phyloP scores from a whole-genome alignment of 1,140 invertebrate genomes.

The Leguminivora glycinivorella region DNA sequence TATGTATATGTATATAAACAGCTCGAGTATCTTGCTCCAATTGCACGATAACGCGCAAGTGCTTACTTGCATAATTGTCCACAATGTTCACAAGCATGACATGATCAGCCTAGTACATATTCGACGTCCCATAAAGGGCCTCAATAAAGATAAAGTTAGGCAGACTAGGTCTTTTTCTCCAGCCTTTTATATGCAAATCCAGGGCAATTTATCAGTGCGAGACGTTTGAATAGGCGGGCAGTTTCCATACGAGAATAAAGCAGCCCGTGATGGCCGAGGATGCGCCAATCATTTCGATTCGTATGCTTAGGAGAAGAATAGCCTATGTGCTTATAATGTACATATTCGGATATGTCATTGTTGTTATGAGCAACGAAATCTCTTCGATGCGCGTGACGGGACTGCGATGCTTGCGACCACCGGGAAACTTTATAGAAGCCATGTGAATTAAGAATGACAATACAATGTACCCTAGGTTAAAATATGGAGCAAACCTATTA shows the following conservation, averaged over 20 bases:
- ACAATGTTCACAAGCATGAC: background rate
- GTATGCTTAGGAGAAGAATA: background rate
- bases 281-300: conserved; percentile 37
- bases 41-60: too few species aligned
- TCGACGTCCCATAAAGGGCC: conserved; percentile 38
- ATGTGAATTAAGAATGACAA: background rate
- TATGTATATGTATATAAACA: too few species aligned
- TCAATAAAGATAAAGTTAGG: conserved; percentile 47
- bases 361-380: background rate
- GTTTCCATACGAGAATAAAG: conserved; percentile 45
- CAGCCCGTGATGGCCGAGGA: conserved; percentile 33
- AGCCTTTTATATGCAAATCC: conserved; percentile 60
- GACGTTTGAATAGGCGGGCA: conserved; percentile 57
- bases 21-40: too few species aligned
- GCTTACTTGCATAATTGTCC: background rate
- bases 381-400: background rate
- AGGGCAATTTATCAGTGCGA: conserved; percentile 54
- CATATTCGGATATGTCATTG: background rate
- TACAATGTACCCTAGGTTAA: too few species aligned
- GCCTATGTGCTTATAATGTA: background rate
- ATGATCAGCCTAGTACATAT: background rate
- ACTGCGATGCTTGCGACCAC: background rate
- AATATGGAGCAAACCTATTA: too few species aligned
- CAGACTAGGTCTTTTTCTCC: conserved; percentile 47
- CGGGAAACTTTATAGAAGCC: background rate